These are phyloP conservation scores for Megalonaias nervosa DNA, from an alignment of 1,140 invertebrate genomes.

Conservation along the genomic window DNA sequence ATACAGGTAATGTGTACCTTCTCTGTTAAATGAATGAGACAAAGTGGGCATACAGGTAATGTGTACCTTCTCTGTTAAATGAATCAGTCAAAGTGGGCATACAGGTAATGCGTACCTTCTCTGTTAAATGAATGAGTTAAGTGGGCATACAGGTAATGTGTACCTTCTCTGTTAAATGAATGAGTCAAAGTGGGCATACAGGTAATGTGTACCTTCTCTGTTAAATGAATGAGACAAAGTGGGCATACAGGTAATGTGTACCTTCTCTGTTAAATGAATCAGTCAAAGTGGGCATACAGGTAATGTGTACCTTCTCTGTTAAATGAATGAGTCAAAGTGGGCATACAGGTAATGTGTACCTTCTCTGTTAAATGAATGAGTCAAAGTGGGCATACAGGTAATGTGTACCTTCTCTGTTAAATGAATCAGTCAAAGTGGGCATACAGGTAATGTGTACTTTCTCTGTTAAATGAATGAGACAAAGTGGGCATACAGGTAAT, in stretches of 20 bases:
- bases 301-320: constrained; percentile 81
- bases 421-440: too few species aligned
- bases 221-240: constrained; percentile 84
- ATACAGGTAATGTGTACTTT: too few species aligned
- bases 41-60: too few species aligned
- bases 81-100: too few species aligned
- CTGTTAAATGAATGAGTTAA: constrained; percentile 87
- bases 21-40: constrained; percentile 86
- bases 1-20: constrained; percentile 75
- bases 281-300: background rate
- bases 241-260: too few species aligned
- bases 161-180: too few species aligned
- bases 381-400: background rate
- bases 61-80: too few species aligned
- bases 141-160: too few species aligned
- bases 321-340: constrained; percentile 88
- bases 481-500: background rate
- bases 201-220: constrained; percentile 81
- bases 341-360: too few species aligned
- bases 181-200: background rate
- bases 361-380: too few species aligned
- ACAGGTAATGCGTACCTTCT: constrained; percentile 77
- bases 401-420: constrained; percentile 85
- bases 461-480: too few species aligned
- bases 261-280: too few species aligned